A percentile compares a stretch with the other conserved stretches of the same genome.
These are phyloP conservation scores for Anastrepha ludens DNA, from an alignment of 1,140 invertebrate species.

Conservation along the genomic window DNA sequence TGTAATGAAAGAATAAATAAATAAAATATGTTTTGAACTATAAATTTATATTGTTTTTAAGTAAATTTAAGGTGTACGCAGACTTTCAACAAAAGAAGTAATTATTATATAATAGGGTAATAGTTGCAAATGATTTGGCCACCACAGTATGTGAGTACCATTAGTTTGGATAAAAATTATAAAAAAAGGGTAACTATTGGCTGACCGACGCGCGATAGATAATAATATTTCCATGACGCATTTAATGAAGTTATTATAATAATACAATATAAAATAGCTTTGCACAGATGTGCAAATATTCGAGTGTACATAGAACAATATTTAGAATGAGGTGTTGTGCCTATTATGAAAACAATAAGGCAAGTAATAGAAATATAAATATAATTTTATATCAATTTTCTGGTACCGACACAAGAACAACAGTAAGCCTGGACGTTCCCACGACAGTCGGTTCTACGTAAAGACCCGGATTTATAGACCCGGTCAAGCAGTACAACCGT, in stretches of 20 bases:
- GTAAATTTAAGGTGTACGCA: no score
- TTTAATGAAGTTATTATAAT: slow-evolving; percentile 7
- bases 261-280: background rate
- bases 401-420: background rate
- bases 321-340: background rate
- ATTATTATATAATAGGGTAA: no score
- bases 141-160: no score
- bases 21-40: no score
- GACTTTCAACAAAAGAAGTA: no score
- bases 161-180: background rate
- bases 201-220: slow-evolving; percentile 9
- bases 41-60: no score
- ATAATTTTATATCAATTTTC: background rate
- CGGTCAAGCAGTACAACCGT: no score
- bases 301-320: background rate
- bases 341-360: background rate
- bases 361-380: background rate
- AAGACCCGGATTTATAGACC: no score
- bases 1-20: no score
- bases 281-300: background rate
- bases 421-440: no score
- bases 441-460: no score
- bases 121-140: no score
- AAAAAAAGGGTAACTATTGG: background rate
- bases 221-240: slow-evolving; percentile 29